Percentiles rank a stretch among this genome's conserved stretches.
These are phyloP conservation scores for Trachelus tabidus DNA, from an alignment of 2,888 invertebrate genomes.

Conservation along the genomic window DNA sequence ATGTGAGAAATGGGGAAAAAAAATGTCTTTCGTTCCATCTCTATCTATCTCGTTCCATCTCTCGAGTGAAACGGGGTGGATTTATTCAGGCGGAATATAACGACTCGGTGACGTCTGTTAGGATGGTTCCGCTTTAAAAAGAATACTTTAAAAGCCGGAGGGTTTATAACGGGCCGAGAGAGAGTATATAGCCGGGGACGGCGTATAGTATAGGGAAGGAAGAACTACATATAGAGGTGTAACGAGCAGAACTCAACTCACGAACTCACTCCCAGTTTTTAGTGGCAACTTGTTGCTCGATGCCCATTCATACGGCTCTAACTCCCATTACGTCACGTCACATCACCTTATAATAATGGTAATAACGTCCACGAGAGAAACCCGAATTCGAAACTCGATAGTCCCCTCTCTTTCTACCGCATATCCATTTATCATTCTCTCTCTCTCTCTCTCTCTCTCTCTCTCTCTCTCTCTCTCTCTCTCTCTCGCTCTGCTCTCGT, in stretches of 20 bases:
- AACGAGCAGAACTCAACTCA: slow-evolving; percentile 67
- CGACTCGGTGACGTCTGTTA: slow-evolving; percentile 59
- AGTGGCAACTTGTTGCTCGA: slow-evolving; percentile 67
- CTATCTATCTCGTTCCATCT: neutral
- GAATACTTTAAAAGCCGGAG: slow-evolving; percentile 67
- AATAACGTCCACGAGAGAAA: slow-evolving; percentile 50
- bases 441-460: slow-evolving; percentile 8
- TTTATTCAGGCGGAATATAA: slow-evolving; percentile 42
- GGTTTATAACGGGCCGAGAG: slow-evolving; percentile 62
- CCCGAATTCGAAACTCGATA: slow-evolving; percentile 57
- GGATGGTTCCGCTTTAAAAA: slow-evolving; percentile 66
- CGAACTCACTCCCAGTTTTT: slow-evolving; percentile 67
- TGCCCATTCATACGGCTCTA: slow-evolving; percentile 67
- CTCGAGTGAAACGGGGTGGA: slow-evolving; percentile 13
- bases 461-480: slow-evolving; percentile 10
- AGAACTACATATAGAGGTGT: slow-evolving; percentile 67
- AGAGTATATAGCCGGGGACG: slow-evolving; percentile 51
- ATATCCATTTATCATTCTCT: neutral
- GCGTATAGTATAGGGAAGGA: slow-evolving; percentile 64
- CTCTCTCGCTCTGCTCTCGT: slow-evolving; percentile 11
- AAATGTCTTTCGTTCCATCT: neutral
- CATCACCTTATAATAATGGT: slow-evolving; percentile 67
- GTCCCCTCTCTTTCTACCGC: slow-evolving; percentile 11
- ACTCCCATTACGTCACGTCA: slow-evolving; percentile 67
- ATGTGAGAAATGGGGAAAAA: neutral